phyloP scores from a whole-genome alignment of 2,113 vertebrate species.

The Bufo bufo region DNA sequence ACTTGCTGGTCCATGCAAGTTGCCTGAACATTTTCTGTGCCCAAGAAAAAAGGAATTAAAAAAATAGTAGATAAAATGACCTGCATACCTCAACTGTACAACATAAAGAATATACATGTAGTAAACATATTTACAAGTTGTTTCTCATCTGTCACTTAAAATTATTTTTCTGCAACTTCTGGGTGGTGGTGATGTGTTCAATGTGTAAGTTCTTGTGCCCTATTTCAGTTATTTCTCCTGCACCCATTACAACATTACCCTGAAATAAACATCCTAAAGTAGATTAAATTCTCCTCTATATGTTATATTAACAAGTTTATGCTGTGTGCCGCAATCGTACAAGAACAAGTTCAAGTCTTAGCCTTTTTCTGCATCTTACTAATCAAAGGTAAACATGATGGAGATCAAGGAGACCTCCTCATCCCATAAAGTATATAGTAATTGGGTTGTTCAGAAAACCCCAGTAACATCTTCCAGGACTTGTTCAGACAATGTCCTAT shows the following conservation, averaged over 20 bases:
- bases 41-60: not conserved
- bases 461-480: slow-evolving; percentile 1
- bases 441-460: slow-evolving; percentile 21
- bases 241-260: not conserved
- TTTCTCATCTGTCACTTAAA: not conserved
- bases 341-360: slow-evolving; percentile 4
- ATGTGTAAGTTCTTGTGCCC: not conserved
- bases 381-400: slow-evolving; percentile 34
- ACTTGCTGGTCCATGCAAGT: not conserved
- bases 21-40: not conserved
- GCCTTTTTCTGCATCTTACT: not conserved
- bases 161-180: not conserved
- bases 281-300: not conserved
- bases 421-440: not conserved
- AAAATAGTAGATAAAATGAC: not conserved
- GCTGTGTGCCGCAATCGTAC: not conserved
- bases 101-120: not conserved
- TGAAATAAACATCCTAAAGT: not conserved
- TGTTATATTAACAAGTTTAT: slow-evolving; percentile 6
- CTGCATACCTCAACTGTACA: not conserved
- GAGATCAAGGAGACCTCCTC: slow-evolving; percentile 9
- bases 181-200: not conserved
- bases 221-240: not conserved
- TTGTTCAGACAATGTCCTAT: not conserved
- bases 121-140: not conserved